Conservation (phyloP, 2,888 invertebrate species). For the Acrobasis consociella region DNA sequence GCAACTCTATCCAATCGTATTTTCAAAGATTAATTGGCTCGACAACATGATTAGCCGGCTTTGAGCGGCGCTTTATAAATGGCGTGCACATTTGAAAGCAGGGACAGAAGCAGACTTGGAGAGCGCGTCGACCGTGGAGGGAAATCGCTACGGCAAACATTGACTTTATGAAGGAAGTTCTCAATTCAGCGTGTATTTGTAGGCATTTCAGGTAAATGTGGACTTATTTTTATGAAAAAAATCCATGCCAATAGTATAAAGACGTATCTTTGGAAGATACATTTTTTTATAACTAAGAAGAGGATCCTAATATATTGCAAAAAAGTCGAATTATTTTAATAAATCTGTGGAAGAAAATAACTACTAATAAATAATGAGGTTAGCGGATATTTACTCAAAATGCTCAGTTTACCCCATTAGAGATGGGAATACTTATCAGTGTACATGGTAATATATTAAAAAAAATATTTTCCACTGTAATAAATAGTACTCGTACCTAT, state of each 20-base stretch:
- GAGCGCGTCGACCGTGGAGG: not conserved
- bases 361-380: slow-evolving; percentile 33
- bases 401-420: no score
- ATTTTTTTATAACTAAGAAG: slow-evolving; percentile 29
- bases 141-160: not conserved
- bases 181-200: not conserved
- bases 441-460: no score
- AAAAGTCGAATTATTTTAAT: no score
- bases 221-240: not conserved
- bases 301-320: no score
- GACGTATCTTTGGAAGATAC: no score
- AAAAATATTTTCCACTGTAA: no score
- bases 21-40: slow-evolving; percentile 2
- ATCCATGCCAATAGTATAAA: no score
- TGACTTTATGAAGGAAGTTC: not conserved
- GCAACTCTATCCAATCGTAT: not conserved
- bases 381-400: not conserved
- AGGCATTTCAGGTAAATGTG: not conserved
- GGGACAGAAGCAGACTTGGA: not conserved
- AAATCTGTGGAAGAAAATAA: no score
- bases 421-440: no score
- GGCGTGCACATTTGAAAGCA: slow-evolving; percentile 7
- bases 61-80: slow-evolving; percentile 11
- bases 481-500: no score
- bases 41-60: slow-evolving; percentile 15